Conservation (phyloP, 2,888 invertebrate species). For the Drosophila anceps region DNA sequence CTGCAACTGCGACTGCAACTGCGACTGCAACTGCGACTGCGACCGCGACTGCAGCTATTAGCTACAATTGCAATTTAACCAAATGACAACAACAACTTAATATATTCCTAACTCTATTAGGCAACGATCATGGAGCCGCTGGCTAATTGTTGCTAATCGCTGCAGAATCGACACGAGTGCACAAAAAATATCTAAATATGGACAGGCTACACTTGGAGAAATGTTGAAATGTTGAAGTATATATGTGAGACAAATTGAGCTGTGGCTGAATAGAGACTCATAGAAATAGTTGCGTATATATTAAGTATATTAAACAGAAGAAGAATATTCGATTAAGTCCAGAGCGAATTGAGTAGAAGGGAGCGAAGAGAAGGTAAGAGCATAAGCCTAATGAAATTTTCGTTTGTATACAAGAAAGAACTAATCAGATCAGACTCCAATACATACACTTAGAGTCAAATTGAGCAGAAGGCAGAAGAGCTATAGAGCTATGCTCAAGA, state of each 20-base stretch:
- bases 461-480: too few species aligned
- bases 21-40: not conserved
- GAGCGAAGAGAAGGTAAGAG: too few species aligned
- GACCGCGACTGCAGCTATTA: constrained; percentile 16
- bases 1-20: not conserved
- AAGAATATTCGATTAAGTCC: too few species aligned
- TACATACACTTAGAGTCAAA: too few species aligned
- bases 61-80: constrained; percentile 39
- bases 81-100: constrained; percentile 46
- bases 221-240: not conserved
- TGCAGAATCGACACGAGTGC: constrained; percentile 70
- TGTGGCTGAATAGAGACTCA: not conserved
- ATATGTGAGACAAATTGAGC: not conserved
- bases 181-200: constrained; percentile 20
- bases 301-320: not conserved
- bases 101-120: constrained; percentile 61
- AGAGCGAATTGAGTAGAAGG: not conserved
- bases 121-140: constrained; percentile 66
- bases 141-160: constrained; percentile 78
- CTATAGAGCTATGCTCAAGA: too few species aligned
- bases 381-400: too few species aligned
- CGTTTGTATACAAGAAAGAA: too few species aligned
- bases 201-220: constrained; percentile 9
- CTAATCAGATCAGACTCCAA: too few species aligned
- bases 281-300: not conserved